Evolutionary conservation across 2,888 invertebrate genomes (phyloP), one percentile per base, ranked within the genome.

Genomic region (Hemistola chrysoprasaria): DNA sequence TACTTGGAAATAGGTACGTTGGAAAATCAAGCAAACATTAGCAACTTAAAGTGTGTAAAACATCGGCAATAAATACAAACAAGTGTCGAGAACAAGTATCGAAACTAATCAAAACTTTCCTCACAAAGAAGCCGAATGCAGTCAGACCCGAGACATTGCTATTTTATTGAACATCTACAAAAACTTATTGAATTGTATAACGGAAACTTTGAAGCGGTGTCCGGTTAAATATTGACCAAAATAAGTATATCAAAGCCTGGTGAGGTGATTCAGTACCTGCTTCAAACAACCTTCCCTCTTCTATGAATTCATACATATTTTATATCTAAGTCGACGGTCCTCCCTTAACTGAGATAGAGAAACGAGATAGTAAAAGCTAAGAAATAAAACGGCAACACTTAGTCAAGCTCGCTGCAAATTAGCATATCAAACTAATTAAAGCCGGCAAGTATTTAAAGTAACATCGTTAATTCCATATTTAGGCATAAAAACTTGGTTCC

Each of bases 41-140:
- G 30, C 8, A 40, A 22, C 8, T 30, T 25, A 25, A 9, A n/a
- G 11, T 23, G 24, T 28, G 21, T 28, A 31, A 38, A 27, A 29
- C 20, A 40, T 23, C 28, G 28, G 31, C 45, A 45, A 50, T 52
- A 56, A 60, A 63, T 54, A 53, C 50, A 49, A 53, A 56, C 54
- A 55, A 60, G 49, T 55, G 53, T 16, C 52, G 56, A 52, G 56
- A 57, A 59, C 65, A 67, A 56, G 58, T 55, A 63, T 68, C 65
- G 54, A 70, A 80, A 77, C 75, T 69, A 81, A 80, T 81, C 79
- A 78, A 75, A 81, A 80, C 56, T 82, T 81, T 65, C 55, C 53
- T 59, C 59, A 61, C 68, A 71, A 75, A 72, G 71, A 73, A 71
- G 59, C 63, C 63, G 63, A 69, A 71, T 71, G 66, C 71, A 74